Base-by-base conservation (phyloP, 2,888 invertebrate species). In the Pristionchus japonicus region DNA sequence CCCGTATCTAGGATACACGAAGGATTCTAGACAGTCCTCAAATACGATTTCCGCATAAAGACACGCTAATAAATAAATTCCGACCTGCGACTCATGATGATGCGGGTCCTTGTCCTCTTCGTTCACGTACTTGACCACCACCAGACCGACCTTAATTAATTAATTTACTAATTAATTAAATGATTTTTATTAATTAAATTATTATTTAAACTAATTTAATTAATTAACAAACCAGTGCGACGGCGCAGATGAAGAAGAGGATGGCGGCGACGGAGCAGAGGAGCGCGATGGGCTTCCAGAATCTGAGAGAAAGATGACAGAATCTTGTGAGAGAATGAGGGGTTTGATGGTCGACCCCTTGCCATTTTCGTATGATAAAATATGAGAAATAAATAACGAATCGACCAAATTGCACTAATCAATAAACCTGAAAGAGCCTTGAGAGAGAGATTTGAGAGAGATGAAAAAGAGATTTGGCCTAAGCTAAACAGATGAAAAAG, bases 261-360 rank as follows among this genome's bases (percentile, higher is more conserved):
- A 85, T 47, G 17, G 85, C 85, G 11, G 85, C 85, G 4, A 85
- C 61, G 40, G 85, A 85, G 49, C 85, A 85, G 6, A 85, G 27
- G 17, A 85, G 61, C 13, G 85, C 85, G 20, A 85, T 85, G 1
- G 85, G 85, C 85, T 85, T 85, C 85, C 85, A 85, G 85, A 85
- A 85, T 64, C 85, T 85, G 37, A 0, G 23, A 74, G 17, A 40
- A n/a, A n/a, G n/a, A n/a, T n/a, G n/a, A n/a, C n/a, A n/a, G n/a
- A n/a, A n/a, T n/a, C n/a, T n/a, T n/a, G n/a, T n/a, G n/a, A n/a
- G n/a, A n/a, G n/a, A n/a, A n/a, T n/a, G n/a, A n/a, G n/a, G n/a
- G n/a, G n/a, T n/a, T n/a, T n/a, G n/a, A n/a, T n/a, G n/a, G n/a
- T n/a, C n/a, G n/a, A n/a, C n/a, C n/a, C n/a, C n/a, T n/a, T n/a